These are phyloP conservation scores for Drosophila asahinai DNA, from an alignment of 1,140 invertebrate species.

Conservation along the genomic window DNA sequence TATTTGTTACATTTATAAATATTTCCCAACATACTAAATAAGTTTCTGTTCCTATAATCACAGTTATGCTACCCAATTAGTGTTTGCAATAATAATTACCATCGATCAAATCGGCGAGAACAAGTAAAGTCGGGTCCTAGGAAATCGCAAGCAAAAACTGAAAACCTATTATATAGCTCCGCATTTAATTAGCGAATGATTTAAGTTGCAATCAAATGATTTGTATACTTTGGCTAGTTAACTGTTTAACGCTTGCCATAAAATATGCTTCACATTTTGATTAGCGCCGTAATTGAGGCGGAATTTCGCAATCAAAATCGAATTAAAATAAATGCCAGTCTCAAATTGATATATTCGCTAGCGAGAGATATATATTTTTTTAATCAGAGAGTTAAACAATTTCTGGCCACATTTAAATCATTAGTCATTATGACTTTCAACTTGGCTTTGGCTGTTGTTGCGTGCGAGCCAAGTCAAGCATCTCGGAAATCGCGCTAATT, in stretches of 20 bases:
- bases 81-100: not conserved
- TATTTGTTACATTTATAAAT: not conserved
- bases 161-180: not conserved
- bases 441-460: slow-evolving; percentile 43
- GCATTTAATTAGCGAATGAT: slow-evolving; percentile 29
- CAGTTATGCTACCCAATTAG: not conserved
- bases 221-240: slow-evolving; percentile 50
- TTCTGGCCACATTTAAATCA: slow-evolving; percentile 70
- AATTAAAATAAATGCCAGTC: slow-evolving; percentile 54
- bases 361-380: slow-evolving; percentile 11
- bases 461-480: slow-evolving; percentile 45
- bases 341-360: slow-evolving; percentile 44
- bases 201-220: slow-evolving; percentile 40
- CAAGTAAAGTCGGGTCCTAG: not conserved
- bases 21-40: not conserved
- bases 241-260: slow-evolving; percentile 49
- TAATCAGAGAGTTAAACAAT: slow-evolving; percentile 51
- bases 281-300: slow-evolving; percentile 46
- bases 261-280: slow-evolving; percentile 54
- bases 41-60: no score
- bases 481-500: slow-evolving; percentile 73
- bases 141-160: slow-evolving; percentile 3
- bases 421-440: slow-evolving; percentile 78
- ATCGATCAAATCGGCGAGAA: not conserved
- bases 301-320: slow-evolving; percentile 57